Percentiles rank a stretch among this genome's conserved stretches.
These are phyloP conservation scores for Salvelinus fontinalis DNA, from an alignment of 2,113 vertebrate species.

Conservation along the genomic window DNA sequence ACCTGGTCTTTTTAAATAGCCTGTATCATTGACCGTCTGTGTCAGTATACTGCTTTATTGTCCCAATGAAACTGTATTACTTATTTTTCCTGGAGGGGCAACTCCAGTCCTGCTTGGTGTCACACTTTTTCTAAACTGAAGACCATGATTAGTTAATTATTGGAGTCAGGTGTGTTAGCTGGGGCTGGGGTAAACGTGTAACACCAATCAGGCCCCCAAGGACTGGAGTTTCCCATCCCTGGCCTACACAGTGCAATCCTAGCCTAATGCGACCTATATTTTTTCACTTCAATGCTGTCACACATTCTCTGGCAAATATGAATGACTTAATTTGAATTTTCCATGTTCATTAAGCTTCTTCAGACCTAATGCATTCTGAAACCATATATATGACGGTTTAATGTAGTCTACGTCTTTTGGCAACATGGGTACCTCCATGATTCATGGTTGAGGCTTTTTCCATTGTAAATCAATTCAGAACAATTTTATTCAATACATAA, in stretches of 20 bases:
- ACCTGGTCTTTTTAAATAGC: conserved; percentile 1
- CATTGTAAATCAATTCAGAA: neutral
- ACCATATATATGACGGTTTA: no score
- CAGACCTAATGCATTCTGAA: neutral
- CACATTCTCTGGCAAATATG: neutral
- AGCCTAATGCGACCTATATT: no score
- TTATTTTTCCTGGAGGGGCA: neutral
- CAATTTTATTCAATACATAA: neutral
- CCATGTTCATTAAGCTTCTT: neutral
- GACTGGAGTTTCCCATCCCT: no score
- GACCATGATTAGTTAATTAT: no score
- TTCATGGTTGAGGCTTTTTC: neutral
- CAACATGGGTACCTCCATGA: neutral
- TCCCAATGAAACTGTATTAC: conserved; percentile 50
- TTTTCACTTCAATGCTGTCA: no score
- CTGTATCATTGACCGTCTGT: neutral
- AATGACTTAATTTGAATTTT: neutral
- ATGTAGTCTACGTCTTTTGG: neutral
- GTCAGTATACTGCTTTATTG: neutral
- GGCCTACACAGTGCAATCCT: no score
- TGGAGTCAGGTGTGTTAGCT: no score
- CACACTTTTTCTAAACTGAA: no score
- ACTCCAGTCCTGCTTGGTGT: no score
- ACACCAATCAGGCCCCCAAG: no score
- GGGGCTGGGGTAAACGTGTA: no score